Percentiles rank a stretch among this genome's conserved stretches.
Conservation (phyloP, 2,113 vertebrate species). For the Ceratotherium simum region DNA sequence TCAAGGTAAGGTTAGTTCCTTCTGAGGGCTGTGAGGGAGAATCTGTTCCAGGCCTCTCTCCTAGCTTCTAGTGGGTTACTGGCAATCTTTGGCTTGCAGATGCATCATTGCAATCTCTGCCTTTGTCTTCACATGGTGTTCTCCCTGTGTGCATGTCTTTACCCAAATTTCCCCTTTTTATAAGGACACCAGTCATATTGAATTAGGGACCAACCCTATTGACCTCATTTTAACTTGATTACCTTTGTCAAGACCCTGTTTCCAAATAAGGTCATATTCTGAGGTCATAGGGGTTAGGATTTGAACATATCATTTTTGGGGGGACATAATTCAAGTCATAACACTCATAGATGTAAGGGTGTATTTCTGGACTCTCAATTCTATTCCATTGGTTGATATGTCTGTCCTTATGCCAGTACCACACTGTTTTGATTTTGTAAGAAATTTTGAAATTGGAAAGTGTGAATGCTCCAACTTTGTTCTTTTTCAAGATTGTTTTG, state of each 20-base stretch:
- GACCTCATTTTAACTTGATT: neutral
- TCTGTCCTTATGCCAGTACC: neutral
- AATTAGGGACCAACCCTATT: neutral
- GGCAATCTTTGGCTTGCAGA: too few relatives aligned
- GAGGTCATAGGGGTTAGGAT: neutral
- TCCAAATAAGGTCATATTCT: neutral
- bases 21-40: neutral
- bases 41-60: too few relatives aligned
- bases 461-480: neutral
- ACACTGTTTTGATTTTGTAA: neutral
- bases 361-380: neutral
- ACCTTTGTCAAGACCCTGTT: neutral
- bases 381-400: neutral
- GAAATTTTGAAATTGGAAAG: neutral
- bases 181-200: neutral
- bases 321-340: neutral
- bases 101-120: too few relatives aligned
- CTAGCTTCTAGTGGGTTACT: too few relatives aligned
- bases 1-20: neutral
- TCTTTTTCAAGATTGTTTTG: constrained; percentile 2
- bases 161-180: neutral
- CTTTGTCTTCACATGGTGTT: too few relatives aligned
- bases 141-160: neutral
- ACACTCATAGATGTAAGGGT: neutral
- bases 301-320: neutral